Percentiles rank a stretch among this genome's conserved stretches.
These are phyloP conservation scores for Ostrea denselamellosa DNA, from an alignment of 1,140 invertebrate species.

Conservation along the genomic window DNA sequence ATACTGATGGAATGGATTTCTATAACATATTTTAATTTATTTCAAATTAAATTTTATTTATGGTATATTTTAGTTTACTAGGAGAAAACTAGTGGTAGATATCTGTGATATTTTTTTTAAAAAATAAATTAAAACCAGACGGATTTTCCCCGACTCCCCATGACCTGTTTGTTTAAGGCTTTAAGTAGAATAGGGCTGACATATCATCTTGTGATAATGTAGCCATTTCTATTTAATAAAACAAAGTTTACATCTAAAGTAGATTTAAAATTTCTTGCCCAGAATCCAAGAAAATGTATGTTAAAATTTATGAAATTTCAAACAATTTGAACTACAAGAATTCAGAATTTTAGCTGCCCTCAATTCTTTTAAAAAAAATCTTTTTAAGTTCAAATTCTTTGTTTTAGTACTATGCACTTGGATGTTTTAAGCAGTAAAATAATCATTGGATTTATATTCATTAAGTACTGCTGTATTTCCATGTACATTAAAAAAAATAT, in stretches of 20 bases:
- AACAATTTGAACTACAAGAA: too few relatives aligned
- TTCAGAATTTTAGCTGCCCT: too few relatives aligned
- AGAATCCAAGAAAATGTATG: too few relatives aligned
- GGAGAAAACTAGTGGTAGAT: background rate
- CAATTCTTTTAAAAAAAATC: too few relatives aligned
- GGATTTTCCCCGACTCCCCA: background rate
- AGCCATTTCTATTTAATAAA: too few relatives aligned
- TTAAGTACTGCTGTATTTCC: background rate
- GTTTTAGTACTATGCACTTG: too few relatives aligned
- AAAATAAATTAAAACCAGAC: background rate
- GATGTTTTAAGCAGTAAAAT: too few relatives aligned
- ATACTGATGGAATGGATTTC: conserved; percentile 1
- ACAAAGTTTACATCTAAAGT: too few relatives aligned
- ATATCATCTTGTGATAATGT: background rate
- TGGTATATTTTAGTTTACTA: conserved; percentile 17
- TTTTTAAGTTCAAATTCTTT: too few relatives aligned
- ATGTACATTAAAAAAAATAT: background rate
- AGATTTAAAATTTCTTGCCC: too few relatives aligned
- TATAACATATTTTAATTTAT: conserved; percentile 35
- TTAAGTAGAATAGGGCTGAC: background rate
- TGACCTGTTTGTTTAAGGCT: background rate
- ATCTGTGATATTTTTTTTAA: conserved; percentile 14
- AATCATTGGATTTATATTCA: too few relatives aligned
- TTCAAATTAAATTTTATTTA: conserved; percentile 32
- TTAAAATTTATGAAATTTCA: too few relatives aligned